These are phyloP conservation scores for Lithobates pipiens DNA, from an alignment of 2,797 vertebrate species.

Conservation along the genomic window DNA sequence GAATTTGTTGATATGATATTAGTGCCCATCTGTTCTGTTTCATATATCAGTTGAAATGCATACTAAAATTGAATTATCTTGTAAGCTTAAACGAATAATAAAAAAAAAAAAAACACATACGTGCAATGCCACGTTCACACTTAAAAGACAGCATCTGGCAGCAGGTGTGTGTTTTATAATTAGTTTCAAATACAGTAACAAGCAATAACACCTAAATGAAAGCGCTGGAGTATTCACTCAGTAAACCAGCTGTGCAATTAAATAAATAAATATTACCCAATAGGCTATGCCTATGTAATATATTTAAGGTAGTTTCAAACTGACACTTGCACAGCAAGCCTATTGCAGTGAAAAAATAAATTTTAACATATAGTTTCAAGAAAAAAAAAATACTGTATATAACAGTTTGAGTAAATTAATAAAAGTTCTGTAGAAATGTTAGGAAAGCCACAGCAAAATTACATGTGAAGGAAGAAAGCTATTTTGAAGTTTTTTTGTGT, in stretches of 20 bases:
- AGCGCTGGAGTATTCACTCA: slow-evolving; percentile 15
- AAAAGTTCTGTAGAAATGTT: background rate
- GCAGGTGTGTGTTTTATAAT: slow-evolving; percentile 68
- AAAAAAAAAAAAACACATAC: slow-evolving; percentile 65
- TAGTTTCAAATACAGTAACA: slow-evolving; percentile 66
- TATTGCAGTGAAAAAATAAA: background rate
- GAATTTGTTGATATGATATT: slow-evolving; percentile 71
- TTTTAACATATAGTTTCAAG: slow-evolving; percentile 2
- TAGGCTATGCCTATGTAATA: slow-evolving; percentile 4
- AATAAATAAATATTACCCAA: slow-evolving; percentile 41
- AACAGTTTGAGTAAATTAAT: background rate
- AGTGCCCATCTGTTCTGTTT: slow-evolving; percentile 73
- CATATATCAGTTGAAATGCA: slow-evolving; percentile 70
- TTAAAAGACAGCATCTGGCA: slow-evolving; percentile 61
- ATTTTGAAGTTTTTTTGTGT: background rate
- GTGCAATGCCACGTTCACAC: slow-evolving; percentile 69
- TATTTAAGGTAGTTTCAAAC: background rate
- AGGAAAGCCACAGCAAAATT: too few species aligned
- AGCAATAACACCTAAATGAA: slow-evolving; percentile 56
- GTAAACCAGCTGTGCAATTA: slow-evolving; percentile 7
- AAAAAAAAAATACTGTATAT: background rate
- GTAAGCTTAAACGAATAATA: slow-evolving; percentile 67
- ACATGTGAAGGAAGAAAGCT: background rate
- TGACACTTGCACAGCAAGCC: background rate
- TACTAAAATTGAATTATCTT: slow-evolving; percentile 73